These are phyloP conservation scores for Falco punctatus DNA, from an alignment of 2,113 vertebrate genomes.

Conservation along the genomic window DNA sequence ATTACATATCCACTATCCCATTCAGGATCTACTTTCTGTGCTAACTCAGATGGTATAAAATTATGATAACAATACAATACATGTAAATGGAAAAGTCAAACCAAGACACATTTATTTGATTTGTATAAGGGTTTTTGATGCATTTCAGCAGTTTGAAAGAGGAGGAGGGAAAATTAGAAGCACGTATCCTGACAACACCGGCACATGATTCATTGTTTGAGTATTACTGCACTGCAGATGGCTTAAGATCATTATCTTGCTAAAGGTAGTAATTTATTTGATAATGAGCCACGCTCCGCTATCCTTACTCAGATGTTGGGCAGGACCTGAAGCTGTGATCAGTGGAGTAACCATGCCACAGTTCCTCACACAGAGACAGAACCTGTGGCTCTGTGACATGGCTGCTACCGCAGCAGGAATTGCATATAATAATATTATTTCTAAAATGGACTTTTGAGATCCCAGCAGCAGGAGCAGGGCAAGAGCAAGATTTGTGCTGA, in stretches of 20 bases:
- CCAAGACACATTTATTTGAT: not conserved
- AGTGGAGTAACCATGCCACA: not conserved
- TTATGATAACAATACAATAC: not conserved
- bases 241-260: conserved; percentile 40
- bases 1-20: not conserved
- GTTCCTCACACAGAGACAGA: not conserved
- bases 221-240: conserved; percentile 2
- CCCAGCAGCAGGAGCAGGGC: not conserved
- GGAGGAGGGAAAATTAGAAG: not conserved
- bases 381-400: not conserved
- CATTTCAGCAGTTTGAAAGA: conserved; percentile 3
- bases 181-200: not conserved
- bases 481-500: not conserved
- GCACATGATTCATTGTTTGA: conserved; percentile 34
- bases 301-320: not conserved
- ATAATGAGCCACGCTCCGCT: conserved; percentile 10
- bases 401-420: not conserved
- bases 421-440: not conserved
- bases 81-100: conserved; percentile 38
- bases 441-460: not conserved
- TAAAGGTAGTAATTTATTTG: conserved; percentile 41
- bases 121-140: not conserved
- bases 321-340: not conserved
- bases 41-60: not conserved
- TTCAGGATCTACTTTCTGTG: not conserved